Evolutionary conservation across 2,888 invertebrate genomes (phyloP), one percentile per base, ranked within the genome.

Genomic region (Sinohyriopsis cumingii): DNA sequence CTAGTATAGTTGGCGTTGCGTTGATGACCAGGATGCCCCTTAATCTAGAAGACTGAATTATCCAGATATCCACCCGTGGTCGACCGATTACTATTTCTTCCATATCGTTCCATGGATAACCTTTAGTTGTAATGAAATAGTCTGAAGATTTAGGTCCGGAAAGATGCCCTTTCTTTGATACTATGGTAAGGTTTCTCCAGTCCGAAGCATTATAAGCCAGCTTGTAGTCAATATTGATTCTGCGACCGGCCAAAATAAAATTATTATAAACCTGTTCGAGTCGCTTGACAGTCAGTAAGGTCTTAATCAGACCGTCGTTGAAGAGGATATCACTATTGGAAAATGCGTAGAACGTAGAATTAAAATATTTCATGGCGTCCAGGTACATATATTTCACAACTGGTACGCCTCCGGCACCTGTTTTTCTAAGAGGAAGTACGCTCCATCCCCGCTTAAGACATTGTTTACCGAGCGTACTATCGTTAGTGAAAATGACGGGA

Each of bases 361-460:
- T 60, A 25, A 62, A 61, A 12, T 24, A 22, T 15, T 22, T 6
- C 28, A 59, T 57, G 5, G 25, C 69, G 18, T 45, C 53, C 9
- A 57, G 9, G 45, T 63, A 70, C 69, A 70, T 70, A n/a, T 62
- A 56, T 53, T 66, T 70, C 33, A 70, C 53, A 57, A 70, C 66
- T 19, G 69, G 69, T 55, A 59, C 62, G 0, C 15, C 25, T 12
- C 56, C 60, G 15, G 62, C 60, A 33, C 63, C 63, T 20, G 55
- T 57, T 19, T 12, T 62, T 22, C 33, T 22, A 5, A 67, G 20
- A 5, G 67, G 67, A 19, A 65, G 54, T 18, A 66, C 56, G 9
- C 55, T 55, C 69, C 69, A 70, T 1, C 57, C 66, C 15, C 57
- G 24, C 22, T 33, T 19, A 22, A 22, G 55, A 22, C 24, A 62